These are phyloP conservation scores for Siphlonurus alternatus DNA, from an alignment of 2,888 invertebrate species.

Conservation along the genomic window DNA sequence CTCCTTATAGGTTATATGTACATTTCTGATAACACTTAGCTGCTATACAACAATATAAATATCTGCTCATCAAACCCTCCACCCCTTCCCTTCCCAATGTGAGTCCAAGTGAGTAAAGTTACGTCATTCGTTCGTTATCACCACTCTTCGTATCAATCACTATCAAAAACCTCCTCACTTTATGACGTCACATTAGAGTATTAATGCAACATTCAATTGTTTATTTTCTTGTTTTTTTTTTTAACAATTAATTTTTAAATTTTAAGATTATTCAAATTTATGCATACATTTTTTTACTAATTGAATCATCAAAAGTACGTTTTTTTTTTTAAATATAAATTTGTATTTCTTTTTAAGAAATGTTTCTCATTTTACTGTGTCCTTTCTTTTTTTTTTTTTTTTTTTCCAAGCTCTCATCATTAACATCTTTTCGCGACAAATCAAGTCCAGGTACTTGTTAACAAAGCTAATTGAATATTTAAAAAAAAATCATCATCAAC, in stretches of 20 bases:
- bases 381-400: background rate
- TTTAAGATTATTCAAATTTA: background rate
- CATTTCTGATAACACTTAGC: background rate
- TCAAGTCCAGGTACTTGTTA: background rate
- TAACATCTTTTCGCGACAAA: background rate
- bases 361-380: background rate
- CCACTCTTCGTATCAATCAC: no score
- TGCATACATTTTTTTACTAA: background rate
- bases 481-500: background rate
- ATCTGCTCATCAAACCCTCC: background rate
- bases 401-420: background rate
- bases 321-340: no score
- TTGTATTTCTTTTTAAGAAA: background rate
- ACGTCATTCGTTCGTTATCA: no score
- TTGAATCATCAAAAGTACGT: background rate
- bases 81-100: no score
- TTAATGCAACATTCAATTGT: background rate
- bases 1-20: conserved; percentile 1
- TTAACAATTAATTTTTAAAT: no score
- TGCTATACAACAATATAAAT: background rate
- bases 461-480: background rate
- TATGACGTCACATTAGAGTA: no score
- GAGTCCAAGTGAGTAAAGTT: no score
- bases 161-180: background rate
- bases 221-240: background rate